These are phyloP conservation scores for Aphaenogaster floridana DNA, from an alignment of 1,140 invertebrate species.

Conservation along the genomic window DNA sequence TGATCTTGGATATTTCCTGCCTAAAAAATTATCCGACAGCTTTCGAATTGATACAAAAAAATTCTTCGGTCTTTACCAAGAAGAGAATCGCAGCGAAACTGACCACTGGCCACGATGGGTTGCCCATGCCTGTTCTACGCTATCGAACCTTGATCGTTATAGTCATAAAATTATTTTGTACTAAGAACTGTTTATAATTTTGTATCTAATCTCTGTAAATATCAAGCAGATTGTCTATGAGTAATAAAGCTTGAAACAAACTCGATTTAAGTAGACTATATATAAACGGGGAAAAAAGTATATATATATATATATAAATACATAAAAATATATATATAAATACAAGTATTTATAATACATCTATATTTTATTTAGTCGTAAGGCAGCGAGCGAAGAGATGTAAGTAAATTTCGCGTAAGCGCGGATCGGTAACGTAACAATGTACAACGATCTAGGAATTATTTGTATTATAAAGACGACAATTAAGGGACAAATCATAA, in stretches of 20 bases:
- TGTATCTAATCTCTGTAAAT: constrained; percentile 85
- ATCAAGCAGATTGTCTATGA: constrained; percentile 78
- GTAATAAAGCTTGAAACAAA: constrained; percentile 75
- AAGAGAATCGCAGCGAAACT: constrained; percentile 63
- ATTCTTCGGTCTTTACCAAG: not conserved
- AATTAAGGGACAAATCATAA: constrained; percentile 80
- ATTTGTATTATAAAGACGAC: constrained; percentile 82
- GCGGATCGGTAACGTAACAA: constrained; percentile 80
- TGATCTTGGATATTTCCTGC: constrained; percentile 20
- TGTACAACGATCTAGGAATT: constrained; percentile 85
- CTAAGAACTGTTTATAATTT: constrained; percentile 85
- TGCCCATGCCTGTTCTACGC: constrained; percentile 77
- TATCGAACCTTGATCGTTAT: constrained; percentile 82
- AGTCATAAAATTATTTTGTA: constrained; percentile 85
- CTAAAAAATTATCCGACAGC: constrained; percentile 15
- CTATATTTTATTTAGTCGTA: constrained; percentile 80
- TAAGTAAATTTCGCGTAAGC: constrained; percentile 79
- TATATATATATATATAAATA: constrained; percentile 62
- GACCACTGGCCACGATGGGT: constrained; percentile 61
- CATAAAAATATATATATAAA: constrained; percentile 62
- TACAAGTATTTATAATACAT: constrained; percentile 67
- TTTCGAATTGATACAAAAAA: constrained; percentile 9
- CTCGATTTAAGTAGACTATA: constrained; percentile 74
- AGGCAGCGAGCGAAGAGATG: constrained; percentile 72
- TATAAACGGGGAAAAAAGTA: constrained; percentile 53